A percentile compares a stretch with the other conserved stretches of the same genome.
phyloP scores from a whole-genome alignment of 2,888 invertebrate genomes.

The Geophilus truncorum region DNA sequence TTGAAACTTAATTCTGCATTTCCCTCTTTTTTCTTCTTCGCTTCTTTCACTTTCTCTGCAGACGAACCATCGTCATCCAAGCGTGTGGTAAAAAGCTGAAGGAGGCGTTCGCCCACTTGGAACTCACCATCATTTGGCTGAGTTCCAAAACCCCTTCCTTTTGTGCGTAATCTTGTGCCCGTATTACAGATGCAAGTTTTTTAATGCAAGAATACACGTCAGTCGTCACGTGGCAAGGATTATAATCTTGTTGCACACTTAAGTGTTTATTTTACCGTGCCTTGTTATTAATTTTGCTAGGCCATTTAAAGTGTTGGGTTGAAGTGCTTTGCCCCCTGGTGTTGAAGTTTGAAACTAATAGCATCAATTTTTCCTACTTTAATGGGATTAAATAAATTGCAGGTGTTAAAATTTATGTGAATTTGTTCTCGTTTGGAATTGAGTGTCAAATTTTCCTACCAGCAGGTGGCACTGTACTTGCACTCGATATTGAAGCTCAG shows the following conservation, averaged over 20 bases:
- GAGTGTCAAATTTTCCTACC: no score
- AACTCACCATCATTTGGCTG: background rate
- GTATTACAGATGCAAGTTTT: background rate
- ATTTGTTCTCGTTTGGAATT: no score
- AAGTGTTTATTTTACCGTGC: background rate
- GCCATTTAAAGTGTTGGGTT: no score
- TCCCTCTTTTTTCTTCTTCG: background rate
- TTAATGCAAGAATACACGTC: background rate
- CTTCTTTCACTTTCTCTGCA: background rate
- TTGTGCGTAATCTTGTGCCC: background rate
- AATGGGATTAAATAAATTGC: no score
- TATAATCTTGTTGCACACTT: background rate
- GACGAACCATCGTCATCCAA: background rate
- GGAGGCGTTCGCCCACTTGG: constrained; percentile 4
- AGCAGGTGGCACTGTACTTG: no score
- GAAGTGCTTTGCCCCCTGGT: no score
- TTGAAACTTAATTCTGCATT: constrained; percentile 20
- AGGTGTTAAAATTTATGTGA: no score
- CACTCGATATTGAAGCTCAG: no score
- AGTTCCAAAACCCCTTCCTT: background rate
- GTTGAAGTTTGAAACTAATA: no score
- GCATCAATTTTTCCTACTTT: no score
- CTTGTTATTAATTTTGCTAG: background rate
- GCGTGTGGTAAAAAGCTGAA: background rate
- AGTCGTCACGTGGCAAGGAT: background rate